Conservation (phyloP, 92 coral and sea anemone species). For the Desmophyllum pertusum region DNA sequence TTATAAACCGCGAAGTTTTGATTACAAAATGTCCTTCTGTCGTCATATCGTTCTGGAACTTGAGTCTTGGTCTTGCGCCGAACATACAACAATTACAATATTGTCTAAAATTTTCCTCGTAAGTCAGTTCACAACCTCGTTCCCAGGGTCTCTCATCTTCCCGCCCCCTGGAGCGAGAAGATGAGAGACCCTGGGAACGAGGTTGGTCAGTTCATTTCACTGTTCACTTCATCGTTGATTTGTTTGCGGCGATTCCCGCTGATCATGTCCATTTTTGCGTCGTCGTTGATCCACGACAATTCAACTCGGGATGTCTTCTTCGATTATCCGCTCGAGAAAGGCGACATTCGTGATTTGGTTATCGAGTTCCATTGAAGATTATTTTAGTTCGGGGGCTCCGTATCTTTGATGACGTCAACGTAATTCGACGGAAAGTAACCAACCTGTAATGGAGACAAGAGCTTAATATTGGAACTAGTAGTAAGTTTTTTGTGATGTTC, state of each 20-base stretch:
- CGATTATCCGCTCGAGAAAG: neutral
- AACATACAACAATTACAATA: neutral
- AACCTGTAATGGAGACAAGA: slow-evolving; percentile 58
- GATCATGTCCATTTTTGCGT: neutral
- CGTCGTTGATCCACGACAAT: slow-evolving; percentile 5
- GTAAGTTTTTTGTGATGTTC: no score
- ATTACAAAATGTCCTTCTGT: neutral
- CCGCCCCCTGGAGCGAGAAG: no score
- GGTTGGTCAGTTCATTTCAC: no score
- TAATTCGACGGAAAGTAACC: slow-evolving; percentile 95
- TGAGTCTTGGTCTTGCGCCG: neutral
- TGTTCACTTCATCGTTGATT: neutral
- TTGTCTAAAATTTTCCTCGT: neutral
- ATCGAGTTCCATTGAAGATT: neutral
- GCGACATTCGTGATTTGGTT: neutral
- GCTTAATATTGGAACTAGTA: neutral
- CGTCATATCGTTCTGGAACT: neutral
- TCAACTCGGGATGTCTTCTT: neutral
- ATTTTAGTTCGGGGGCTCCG: slow-evolving; percentile 10
- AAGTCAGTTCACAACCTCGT: neutral
- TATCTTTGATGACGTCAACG: slow-evolving; percentile 77
- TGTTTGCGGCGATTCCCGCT: neutral
- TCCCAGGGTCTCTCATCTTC: no score
- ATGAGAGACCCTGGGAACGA: no score
- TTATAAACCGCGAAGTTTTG: neutral